Base-by-base conservation (phyloP, 2,797 vertebrate species). In the Hozukius guyotensis region DNA sequence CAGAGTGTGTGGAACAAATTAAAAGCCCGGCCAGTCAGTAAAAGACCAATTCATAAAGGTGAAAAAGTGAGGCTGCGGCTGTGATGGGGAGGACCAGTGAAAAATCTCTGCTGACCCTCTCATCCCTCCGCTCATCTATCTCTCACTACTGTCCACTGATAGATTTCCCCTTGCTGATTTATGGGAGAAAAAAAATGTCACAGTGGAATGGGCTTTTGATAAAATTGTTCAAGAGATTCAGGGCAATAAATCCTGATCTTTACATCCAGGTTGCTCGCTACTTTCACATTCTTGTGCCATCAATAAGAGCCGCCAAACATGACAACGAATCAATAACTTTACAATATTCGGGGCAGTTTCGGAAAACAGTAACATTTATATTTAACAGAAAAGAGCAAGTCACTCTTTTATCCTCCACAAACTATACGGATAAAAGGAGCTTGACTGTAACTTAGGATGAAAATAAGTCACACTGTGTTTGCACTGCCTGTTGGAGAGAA, bases 221-320 rank as follows among this genome's bases (percentile, higher is more conserved):
- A 99, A 99, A 99, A 99, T 99, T 99, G 98, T 99, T 98, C 97
- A 96, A 97, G 97, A 97, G 98, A 98, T 99, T 97, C 96, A 95
- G 95, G 94, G 97, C 97, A 96, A 99, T 99, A 99, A 99, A 99
- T 99, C 97, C 97, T 97, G 96, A 97, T 99, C 98, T 97, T 98
- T 97, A 97, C 97, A 97, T 96, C 96, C 97, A 97, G 97, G 96
- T 96, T 96, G 94, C 96, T 93, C 91, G 96, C 97, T 97, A 97
- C 96, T 98, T 99, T 97, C 97, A 97, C 97, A 98, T 98, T 98
- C 97, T 97, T 92, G 93, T 86, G 89, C 96, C 97, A 98, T 99
- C 98, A 97, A 99, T 99, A 98, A 98, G 94, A 94, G 92, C 95
- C 93, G 95, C 96, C 96, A 95, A 96, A 96, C 95, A 93, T 94